Conservation (phyloP, 2,888 invertebrate species). For the Exocentrus adspersus region DNA sequence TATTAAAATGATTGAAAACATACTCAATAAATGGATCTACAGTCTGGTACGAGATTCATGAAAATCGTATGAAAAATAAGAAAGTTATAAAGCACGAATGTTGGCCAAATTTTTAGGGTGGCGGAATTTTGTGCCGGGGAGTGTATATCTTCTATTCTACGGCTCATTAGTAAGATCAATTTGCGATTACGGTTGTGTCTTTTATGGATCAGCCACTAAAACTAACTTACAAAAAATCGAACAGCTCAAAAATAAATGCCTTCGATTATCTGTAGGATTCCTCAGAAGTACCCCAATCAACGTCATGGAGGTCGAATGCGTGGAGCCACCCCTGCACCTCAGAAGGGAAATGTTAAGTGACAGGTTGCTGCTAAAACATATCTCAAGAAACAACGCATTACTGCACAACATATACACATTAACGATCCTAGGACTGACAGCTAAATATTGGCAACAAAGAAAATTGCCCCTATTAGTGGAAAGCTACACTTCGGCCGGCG, state of each 20-base stretch:
- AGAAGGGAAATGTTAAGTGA: neutral
- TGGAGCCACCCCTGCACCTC: neutral
- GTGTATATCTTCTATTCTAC: conserved; percentile 4
- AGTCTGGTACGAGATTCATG: too few species aligned
- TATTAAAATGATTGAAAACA: too few species aligned
- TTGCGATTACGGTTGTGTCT: neutral
- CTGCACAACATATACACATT: neutral
- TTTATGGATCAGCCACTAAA: neutral
- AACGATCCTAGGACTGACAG: neutral
- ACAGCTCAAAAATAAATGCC: neutral
- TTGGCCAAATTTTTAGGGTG: too few species aligned
- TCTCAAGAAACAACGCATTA: neutral
- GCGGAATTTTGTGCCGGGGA: too few species aligned
- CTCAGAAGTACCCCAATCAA: neutral
- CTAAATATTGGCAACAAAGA: neutral
- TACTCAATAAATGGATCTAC: too few species aligned
- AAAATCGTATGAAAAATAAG: too few species aligned
- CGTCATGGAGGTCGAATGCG: neutral
- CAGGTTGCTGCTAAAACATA: neutral
- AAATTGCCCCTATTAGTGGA: too few species aligned
- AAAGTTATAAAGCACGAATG: too few species aligned
- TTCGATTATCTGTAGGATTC: neutral
- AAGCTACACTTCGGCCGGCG: too few species aligned
- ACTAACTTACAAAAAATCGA: neutral
- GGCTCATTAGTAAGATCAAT: conserved; percentile 1